Percentiles rank a stretch among this genome's conserved stretches.
phyloP scores from a whole-genome alignment of 2,113 vertebrate species.

The Dromaius novaehollandiae region DNA sequence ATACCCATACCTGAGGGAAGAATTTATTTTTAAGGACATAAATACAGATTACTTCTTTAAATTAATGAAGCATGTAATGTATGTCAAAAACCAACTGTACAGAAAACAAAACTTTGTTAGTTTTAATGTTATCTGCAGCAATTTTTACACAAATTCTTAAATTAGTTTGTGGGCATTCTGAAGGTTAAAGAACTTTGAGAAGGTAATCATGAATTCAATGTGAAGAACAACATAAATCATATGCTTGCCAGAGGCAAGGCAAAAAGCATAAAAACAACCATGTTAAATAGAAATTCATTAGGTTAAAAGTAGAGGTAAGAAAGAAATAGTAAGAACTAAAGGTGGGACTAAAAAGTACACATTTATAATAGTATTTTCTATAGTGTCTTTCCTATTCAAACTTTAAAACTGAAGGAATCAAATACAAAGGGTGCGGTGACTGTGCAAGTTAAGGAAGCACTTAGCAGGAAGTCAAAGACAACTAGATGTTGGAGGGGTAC shows the following conservation, averaged over 20 bases:
- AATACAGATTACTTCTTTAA: conserved; percentile 33
- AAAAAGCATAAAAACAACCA: not conserved
- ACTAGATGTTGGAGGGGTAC: not conserved
- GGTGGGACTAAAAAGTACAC: not conserved
- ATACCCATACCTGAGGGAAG: not conserved
- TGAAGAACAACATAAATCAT: conserved; percentile 27
- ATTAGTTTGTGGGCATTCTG: not conserved
- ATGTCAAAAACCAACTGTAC: not conserved
- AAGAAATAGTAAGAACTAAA: not conserved
- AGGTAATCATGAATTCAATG: not conserved
- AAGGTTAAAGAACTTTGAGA: conserved; percentile 51
- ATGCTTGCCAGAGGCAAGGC: conserved; percentile 25
- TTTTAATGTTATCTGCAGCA: conserved; percentile 26
- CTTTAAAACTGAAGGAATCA: not conserved
- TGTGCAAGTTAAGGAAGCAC: not conserved
- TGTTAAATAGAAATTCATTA: not conserved
- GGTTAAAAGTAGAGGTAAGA: not conserved
- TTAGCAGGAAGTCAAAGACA: not conserved
- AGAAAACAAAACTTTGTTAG: not conserved
- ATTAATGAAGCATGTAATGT: conserved; percentile 3
- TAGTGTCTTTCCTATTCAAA: not conserved
- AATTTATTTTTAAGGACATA: conserved; percentile 34
- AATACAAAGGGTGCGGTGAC: not conserved
- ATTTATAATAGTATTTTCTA: not conserved
- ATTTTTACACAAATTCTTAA: conserved; percentile 15